Conservation (phyloP, 2,797 vertebrate species). For the Coregonus sp. region DNA sequence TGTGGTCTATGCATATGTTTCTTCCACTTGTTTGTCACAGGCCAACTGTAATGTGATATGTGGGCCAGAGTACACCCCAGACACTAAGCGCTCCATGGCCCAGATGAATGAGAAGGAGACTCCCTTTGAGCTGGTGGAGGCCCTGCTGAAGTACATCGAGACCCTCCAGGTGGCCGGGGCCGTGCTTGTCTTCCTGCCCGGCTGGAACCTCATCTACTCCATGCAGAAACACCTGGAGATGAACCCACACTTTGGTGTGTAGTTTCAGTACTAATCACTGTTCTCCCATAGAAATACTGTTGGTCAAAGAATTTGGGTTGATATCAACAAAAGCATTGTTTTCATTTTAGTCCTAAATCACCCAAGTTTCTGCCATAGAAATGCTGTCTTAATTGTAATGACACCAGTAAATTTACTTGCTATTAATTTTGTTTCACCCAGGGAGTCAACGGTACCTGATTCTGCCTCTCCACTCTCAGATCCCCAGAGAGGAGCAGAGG, state of each 20-base stretch:
- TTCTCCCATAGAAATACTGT: not conserved
- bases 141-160: slow-evolving; percentile 89
- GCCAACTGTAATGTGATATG: slow-evolving; percentile 91
- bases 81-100: slow-evolving; percentile 87
- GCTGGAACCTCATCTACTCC: slow-evolving; percentile 96
- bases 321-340: not conserved
- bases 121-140: slow-evolving; percentile 93
- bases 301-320: not conserved
- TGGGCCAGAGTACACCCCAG: slow-evolving; percentile 81
- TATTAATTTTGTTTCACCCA: slow-evolving; percentile 53
- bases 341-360: not conserved
- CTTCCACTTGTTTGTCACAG: slow-evolving; percentile 56
- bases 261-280: not conserved
- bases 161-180: slow-evolving; percentile 87
- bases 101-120: slow-evolving; percentile 93
- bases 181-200: slow-evolving; percentile 91
- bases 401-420: not conserved
- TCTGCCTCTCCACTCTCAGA: slow-evolving; percentile 93
- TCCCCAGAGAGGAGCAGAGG: slow-evolving; percentile 93
- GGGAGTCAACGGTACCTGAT: slow-evolving; percentile 83
- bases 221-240: slow-evolving; percentile 95
- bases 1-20: not conserved
- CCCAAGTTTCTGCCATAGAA: not conserved
- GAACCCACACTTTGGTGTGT: slow-evolving; percentile 88
- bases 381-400: not conserved